phyloP scores from a whole-genome alignment of 2,113 vertebrate species.

The Rhinoderma darwinii region DNA sequence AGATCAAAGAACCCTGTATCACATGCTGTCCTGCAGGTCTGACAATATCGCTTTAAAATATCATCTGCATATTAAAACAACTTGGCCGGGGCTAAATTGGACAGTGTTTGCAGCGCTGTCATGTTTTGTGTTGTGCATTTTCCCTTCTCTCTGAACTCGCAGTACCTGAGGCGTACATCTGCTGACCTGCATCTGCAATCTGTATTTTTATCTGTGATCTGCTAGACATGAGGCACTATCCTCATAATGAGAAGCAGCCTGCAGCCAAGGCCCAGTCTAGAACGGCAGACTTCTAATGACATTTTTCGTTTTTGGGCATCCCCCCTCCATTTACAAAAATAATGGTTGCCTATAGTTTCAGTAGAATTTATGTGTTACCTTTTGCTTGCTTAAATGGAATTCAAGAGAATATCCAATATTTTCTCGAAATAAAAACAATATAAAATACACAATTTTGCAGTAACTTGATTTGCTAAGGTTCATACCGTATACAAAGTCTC shows the following conservation, averaged over 20 bases:
- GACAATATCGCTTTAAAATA: slow-evolving; percentile 52
- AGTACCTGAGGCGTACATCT: slow-evolving; percentile 56
- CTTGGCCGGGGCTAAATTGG: slow-evolving; percentile 1
- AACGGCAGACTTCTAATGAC: not conserved
- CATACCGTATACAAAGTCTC: not conserved
- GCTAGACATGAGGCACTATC: not conserved
- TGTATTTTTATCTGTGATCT: slow-evolving; percentile 56
- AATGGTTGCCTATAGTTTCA: not conserved
- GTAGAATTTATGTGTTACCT: not conserved
- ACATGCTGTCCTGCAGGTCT: slow-evolving; percentile 29
- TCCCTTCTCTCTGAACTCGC: slow-evolving; percentile 6
- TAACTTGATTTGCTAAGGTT: not conserved
- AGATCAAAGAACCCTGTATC: slow-evolving; percentile 46
- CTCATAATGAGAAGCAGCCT: slow-evolving; percentile 37
- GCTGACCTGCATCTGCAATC: slow-evolving; percentile 47
- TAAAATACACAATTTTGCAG: not conserved
- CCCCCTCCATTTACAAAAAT: not conserved
- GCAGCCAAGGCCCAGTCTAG: not conserved
- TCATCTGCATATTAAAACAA: slow-evolving; percentile 38
- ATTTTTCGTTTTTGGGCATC: not conserved
- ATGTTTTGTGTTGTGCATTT: slow-evolving; percentile 34
- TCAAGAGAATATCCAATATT: not conserved
- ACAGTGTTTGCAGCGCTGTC: slow-evolving; percentile 30
- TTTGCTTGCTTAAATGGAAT: not conserved
- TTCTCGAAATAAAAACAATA: not conserved